These are phyloP conservation scores for Cataglyphis rosenhaueri DNA, from an alignment of 2,888 invertebrate species.

Conservation along the genomic window DNA sequence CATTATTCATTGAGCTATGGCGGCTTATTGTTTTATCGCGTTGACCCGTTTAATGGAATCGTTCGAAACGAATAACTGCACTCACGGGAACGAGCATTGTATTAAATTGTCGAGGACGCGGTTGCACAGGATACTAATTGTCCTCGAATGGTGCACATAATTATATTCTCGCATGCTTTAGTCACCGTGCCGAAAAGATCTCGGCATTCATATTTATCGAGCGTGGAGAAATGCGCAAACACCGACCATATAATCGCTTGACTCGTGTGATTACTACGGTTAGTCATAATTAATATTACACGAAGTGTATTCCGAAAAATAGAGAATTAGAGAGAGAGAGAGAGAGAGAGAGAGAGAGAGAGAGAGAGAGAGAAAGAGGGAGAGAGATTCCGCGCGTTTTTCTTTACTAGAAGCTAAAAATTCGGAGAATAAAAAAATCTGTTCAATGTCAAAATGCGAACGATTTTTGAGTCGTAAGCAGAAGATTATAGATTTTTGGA, in stretches of 20 bases:
- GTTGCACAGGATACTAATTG: background rate
- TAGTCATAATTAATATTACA: constrained; percentile 1
- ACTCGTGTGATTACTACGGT: background rate
- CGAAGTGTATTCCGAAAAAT: background rate
- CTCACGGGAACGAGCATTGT: constrained; percentile 33
- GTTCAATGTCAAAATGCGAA: background rate
- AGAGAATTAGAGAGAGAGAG: too few relatives aligned
- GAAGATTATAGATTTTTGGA: background rate
- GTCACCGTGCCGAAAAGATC: constrained; percentile 27
- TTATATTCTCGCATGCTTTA: background rate
- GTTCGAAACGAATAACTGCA: constrained; percentile 19
- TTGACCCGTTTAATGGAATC: constrained; percentile 57
- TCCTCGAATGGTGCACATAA: constrained; percentile 9
- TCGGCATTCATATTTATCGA: background rate
- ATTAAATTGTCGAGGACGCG: constrained; percentile 31
- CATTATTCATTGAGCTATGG: constrained; percentile 22
- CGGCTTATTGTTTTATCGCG: constrained; percentile 58
- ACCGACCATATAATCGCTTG: background rate
- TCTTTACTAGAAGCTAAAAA: background rate
- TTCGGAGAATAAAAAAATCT: background rate
- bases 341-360: background rate
- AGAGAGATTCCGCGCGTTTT: background rate
- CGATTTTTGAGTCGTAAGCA: too few relatives aligned
- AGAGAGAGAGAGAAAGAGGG: too few relatives aligned
- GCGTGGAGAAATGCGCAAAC: background rate